Base-by-base conservation (phyloP, 1,140 invertebrate genomes). In the Aphaenogaster ashmeadi region DNA sequence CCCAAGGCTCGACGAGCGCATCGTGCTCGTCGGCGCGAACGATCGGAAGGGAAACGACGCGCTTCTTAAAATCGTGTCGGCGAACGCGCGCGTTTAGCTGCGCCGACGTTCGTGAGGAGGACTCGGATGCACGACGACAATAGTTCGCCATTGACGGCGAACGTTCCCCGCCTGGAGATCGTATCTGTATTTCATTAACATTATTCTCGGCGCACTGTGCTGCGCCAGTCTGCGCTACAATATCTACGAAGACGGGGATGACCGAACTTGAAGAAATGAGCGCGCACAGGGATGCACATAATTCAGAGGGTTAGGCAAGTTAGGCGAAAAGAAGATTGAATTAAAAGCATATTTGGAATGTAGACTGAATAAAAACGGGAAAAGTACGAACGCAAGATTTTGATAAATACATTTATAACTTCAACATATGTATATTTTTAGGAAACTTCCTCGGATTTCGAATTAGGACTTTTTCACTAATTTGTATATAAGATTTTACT, bases 151-250 rank as follows among this genome's bases (percentile, higher is more conserved):
- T 52, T 41, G 64, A 11, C 13, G 58, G 52, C 69, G 75, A 71
- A 88, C 88, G 87, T 80, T 89, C 93, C 93, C 93, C 94, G 93
- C 27, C 33, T 94, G 93, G 92, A 95, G 95, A 95, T 95, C 80
- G 89, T 95, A 95, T 95, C 95, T 95, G 94, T 95, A 95, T 95
- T 95, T 95, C 94, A 95, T 95, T 95, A 95, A 95, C 95, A 95
- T 95, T 95, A 95, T 95, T 95, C 94, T 95, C 93, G 88, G 92
- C 88, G 93, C 92, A 15, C 47, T 18, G 21, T 92, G 84, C 78
- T 60, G 56, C 79, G 84, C 7, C 38, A 56, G 50, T 72, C 78
- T 36, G 33, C 80, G 80, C 54, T 18, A 21, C 54, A 60, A 50
- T 74, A 83, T 83, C 80, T 36, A 18, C 15, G 27, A 75, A 74